These are phyloP conservation scores for Strigamia maritima DNA, from an alignment of 2,888 invertebrate species.

Conservation along the genomic window DNA sequence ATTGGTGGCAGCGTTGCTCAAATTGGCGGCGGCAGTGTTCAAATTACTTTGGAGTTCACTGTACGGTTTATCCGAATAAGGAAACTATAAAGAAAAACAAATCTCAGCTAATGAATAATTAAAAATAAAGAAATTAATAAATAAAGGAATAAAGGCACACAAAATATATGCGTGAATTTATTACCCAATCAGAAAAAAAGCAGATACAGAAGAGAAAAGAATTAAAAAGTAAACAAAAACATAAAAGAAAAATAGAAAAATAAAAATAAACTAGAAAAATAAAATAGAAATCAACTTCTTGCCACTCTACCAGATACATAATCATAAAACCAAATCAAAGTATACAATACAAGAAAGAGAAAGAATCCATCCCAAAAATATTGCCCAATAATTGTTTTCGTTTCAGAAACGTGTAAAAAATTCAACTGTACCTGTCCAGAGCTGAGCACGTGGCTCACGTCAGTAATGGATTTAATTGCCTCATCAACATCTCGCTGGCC, in stretches of 20 bases:
- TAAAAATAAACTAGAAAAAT: neutral
- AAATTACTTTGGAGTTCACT: slow-evolving; percentile 81
- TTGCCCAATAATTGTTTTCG: neutral
- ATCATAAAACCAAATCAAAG: neutral
- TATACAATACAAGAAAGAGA: neutral
- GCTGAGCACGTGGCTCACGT: slow-evolving; percentile 65
- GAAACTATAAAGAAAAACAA: slow-evolving; percentile 58
- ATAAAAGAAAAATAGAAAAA: neutral
- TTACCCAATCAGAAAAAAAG: neutral
- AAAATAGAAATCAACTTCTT: neutral
- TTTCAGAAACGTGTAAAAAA: slow-evolving; percentile 11
- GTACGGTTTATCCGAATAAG: slow-evolving; percentile 68
- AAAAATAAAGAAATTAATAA: neutral
- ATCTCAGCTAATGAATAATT: neutral
- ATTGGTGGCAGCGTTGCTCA: slow-evolving; percentile 78
- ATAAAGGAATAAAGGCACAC: neutral
- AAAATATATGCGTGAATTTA: neutral
- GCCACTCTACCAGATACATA: neutral
- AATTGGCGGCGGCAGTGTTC: slow-evolving; percentile 74
- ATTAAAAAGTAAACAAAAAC: neutral
- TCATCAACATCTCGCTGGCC: slow-evolving; percentile 92
- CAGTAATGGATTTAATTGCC: slow-evolving; percentile 76
- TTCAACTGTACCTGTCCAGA: slow-evolving; percentile 46
- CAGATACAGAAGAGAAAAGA: neutral
- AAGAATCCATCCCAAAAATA: neutral